phyloP scores from a whole-genome alignment of 2,797 vertebrate genomes.

The Loriculus beryllinus region DNA sequence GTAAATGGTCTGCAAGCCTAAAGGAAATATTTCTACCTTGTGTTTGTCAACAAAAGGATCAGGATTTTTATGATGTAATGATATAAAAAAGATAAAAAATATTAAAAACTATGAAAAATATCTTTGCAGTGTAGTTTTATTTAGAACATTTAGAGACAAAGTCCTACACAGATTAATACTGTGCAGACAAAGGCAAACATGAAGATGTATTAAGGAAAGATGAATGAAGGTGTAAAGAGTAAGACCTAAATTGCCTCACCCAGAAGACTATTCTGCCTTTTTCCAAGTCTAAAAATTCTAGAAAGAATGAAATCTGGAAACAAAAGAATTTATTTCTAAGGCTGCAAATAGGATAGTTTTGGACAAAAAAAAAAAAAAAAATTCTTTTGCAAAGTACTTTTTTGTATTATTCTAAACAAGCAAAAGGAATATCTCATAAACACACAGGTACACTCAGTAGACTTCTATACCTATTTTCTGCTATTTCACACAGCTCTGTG shows the following conservation, averaged over 20 bases:
- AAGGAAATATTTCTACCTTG: not conserved
- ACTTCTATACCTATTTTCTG: not conserved
- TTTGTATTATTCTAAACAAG: not conserved
- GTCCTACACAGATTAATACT: not conserved
- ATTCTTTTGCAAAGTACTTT: not conserved
- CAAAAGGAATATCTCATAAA: not conserved
- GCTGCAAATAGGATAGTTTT: rapidly evolving
- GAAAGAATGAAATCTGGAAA: not conserved
- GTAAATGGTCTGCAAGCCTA: rapidly evolving
- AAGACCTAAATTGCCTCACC: not conserved
- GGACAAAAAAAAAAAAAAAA: not conserved
- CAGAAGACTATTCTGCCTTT: not conserved
- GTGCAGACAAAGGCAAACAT: not conserved
- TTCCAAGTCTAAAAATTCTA: not conserved
- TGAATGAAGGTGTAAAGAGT: not conserved
- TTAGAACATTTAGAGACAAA: not conserved
- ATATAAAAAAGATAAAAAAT: not conserved
- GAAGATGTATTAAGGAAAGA: not conserved
- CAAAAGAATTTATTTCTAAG: not conserved
- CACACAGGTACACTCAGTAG: not conserved
- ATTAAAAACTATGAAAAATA: not conserved
- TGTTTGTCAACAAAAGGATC: not conserved
- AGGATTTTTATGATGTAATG: not conserved
- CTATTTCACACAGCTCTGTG: not conserved
- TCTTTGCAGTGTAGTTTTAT: not conserved